Base-by-base conservation (phyloP, 1,140 invertebrate genomes). In the Thereuonema tuberculata region DNA sequence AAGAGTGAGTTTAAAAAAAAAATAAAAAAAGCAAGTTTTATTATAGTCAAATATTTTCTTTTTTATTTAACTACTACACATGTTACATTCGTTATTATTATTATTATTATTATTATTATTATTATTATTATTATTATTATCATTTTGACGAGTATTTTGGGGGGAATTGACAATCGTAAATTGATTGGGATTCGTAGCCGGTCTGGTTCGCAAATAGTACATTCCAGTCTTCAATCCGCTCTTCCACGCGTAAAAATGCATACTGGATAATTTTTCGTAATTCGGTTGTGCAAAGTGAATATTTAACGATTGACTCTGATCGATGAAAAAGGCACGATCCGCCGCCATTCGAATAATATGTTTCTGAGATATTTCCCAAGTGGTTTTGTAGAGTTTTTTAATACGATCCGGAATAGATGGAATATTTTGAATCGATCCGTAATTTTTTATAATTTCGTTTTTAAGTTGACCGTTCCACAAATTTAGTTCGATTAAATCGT, bases 371-470 rank as follows among this genome's bases (percentile, higher is more conserved):
- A 80, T 77, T 63, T 80, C 78, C 79, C 79, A 80, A 0, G 98
- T 93, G 1, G 96, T 99, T 76, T 96, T 96, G 72, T 99, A 99
- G 2, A 99, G 77, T 9, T 81, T 80, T 71, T 95, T 92, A 15
- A 99, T 2, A 79, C 76, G 2, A 78, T 80, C 63, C 75, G 76
- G 68, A 80, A 80, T 27, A 80, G 64, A 67, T 17, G 69, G 66
- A 50, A 80, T 75, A 31, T 73, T 69, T 68, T 78, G 78, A 46
- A 79, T 72, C 1, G 78, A 80, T 20, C 78, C 78, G 57, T 70
- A 69, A 54, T 71, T 63, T 1, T 73, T 69, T 29, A 80, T 76
- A 1, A 80, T 64, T 31, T 70, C 62, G 61, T 77, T 79, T 64
- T 78, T 78, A 68, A 80, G 70, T 24, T 77, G 72, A 31, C 77